phyloP scores from a whole-genome alignment of 1,140 invertebrate species.

The Caenorhabditis elegans region DNA sequence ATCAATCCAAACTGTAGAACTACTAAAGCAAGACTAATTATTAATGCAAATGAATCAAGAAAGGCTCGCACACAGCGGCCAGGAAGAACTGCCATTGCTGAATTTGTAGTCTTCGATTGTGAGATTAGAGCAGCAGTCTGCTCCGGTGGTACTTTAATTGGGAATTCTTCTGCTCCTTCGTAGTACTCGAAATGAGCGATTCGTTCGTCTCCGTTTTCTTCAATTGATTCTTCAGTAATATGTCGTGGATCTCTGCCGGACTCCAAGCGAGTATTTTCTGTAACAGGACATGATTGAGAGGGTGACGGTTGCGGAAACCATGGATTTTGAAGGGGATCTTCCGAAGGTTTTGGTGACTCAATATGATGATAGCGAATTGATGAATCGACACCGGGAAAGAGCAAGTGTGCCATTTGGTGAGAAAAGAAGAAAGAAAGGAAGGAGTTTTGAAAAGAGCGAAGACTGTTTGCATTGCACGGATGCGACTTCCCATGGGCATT shows the following conservation, averaged over 20 bases:
- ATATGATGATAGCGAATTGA: constrained; percentile 20
- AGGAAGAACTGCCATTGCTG: constrained; percentile 39
- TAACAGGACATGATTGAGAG: neutral
- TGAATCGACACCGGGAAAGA: neutral
- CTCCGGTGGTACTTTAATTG: constrained; percentile 20
- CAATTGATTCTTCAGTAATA: constrained; percentile 45
- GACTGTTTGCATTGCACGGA: constrained; percentile 3
- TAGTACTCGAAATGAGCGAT: constrained; percentile 48
- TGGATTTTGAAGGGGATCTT: neutral
- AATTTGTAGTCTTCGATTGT: neutral
- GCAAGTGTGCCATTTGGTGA: neutral
- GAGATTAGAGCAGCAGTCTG: constrained; percentile 31
- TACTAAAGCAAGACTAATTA: constrained; percentile 13
- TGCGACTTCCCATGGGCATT: neutral
- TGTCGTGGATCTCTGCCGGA: constrained; percentile 43
- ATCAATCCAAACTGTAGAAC: constrained; percentile 48
- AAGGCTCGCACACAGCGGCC: constrained; percentile 36
- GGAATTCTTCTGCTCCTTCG: constrained; percentile 40
- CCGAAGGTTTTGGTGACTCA: constrained; percentile 18
- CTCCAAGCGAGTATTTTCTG: neutral
- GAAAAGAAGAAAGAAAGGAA: neutral
- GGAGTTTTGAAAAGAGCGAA: neutral
- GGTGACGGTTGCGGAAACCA: neutral
- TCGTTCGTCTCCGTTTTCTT: constrained; percentile 48
- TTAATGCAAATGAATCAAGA: constrained; percentile 42